Conservation (phyloP, 2,888 invertebrate genomes). For the Gymnocheta viridis region DNA sequence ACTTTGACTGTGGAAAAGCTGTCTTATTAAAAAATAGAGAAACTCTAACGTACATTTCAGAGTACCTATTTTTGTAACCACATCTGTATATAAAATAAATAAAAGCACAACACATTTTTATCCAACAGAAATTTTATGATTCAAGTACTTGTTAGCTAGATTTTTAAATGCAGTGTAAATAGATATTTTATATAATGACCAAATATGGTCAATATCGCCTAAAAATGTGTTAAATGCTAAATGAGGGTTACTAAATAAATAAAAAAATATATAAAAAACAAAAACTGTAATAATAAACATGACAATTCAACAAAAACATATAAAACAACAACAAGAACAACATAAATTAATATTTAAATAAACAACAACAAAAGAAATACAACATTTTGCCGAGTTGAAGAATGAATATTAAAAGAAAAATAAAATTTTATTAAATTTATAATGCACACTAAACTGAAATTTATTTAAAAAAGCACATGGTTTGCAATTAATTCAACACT, state of each 20-base stretch:
- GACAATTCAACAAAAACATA: conserved; percentile 59
- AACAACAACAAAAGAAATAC: conserved; percentile 46
- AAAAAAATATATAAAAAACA: neutral
- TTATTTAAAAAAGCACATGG: conserved; percentile 51
- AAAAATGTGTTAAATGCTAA: conserved; percentile 60
- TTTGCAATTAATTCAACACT: conserved; percentile 54
- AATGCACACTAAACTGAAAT: conserved; percentile 46
- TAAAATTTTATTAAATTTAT: conserved; percentile 1
- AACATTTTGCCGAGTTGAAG: conserved; percentile 40
- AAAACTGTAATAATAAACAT: conserved; percentile 39
- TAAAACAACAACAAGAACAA: conserved; percentile 26
- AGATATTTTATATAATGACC: conserved; percentile 33
- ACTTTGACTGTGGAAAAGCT: no score
- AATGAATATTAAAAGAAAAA: conserved; percentile 33
- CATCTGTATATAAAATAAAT: no score
- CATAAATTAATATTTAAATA: conserved; percentile 21
- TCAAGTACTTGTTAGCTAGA: conserved; percentile 18
- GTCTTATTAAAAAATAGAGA: no score
- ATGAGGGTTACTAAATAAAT: conserved; percentile 29
- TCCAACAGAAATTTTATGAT: no score
- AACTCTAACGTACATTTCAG: no score
- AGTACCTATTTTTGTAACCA: no score
- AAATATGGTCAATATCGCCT: conserved; percentile 63
- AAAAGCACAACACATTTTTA: no score
- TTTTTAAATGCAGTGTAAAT: conserved; percentile 8